Evolutionary conservation across 2,888 invertebrate species (phyloP), one percentile per base, ranked within the genome.

Genomic region (Heteropelma amictum): DNA sequence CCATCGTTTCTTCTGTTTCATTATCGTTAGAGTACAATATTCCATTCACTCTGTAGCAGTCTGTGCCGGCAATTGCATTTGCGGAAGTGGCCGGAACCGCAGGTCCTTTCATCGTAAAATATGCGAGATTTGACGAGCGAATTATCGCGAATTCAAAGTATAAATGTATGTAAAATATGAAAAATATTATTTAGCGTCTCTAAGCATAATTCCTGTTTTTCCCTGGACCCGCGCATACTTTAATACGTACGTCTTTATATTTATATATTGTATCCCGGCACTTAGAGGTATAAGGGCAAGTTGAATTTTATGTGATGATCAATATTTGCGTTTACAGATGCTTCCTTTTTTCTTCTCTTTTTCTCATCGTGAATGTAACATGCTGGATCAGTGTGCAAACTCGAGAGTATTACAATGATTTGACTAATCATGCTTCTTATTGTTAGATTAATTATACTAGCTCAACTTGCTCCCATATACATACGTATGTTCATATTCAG

Each of bases 321-420:
- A 58, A 42, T 51, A 38, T 47, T 35, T 40, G 17, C 26, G 0
- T 40, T 19, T 26, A 6, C 3, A 5, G 56, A 2, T 49, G 17
- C 17, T 28, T 19, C 10, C 47, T 26, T 17, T 12, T 56, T 26
- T 2, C 5, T 47, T 47, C 5, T 45, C 10, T 26, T 21, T 19
- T 47, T 38, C n/a, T 12, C 8, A 33, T 35, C 28, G 5, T 51
- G 4, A 45, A 30, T n/a, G 53, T 69, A 69, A 61, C 6, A 40
- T 10, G 28, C 12, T 33, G 49, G 7, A 49, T 58, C 40, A 26
- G 30, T 26, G 49, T 10, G 42, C 30, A 51, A 68, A 40, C 17
- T 68, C 63, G 49, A 63, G 72, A 68, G 63, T 56, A 68, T 72
- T 63, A 56, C 47, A 56, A 30, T 68, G 30, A 67, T 72, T 61